phyloP scores from a whole-genome alignment of 1,140 invertebrate species.

The Calycopis cecrops region DNA sequence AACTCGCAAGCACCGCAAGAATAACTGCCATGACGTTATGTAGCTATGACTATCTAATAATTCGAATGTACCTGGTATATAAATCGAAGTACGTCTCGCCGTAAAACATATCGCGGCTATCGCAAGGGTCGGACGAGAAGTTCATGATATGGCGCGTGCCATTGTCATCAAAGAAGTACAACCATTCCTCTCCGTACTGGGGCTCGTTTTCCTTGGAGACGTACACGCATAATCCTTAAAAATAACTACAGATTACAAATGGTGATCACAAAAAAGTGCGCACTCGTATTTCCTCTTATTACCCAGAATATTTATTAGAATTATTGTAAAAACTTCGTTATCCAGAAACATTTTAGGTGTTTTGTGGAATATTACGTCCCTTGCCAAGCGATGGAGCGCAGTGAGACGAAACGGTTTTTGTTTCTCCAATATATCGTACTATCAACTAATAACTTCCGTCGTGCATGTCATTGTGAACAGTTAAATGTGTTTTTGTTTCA shows the following conservation, averaged over 20 bases:
- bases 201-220: conserved; percentile 24
- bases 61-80: conserved; percentile 46
- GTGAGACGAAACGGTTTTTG: background rate
- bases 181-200: conserved; percentile 42
- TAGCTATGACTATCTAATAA: background rate
- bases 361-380: too few species aligned
- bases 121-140: conserved; percentile 41
- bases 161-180: conserved; percentile 45
- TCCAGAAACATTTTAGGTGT: too few species aligned
- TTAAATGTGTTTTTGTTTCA: conserved; percentile 4
- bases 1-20: too few species aligned
- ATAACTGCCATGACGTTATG: background rate
- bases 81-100: conserved; percentile 53
- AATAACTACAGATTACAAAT: background rate
- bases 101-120: conserved; percentile 34
- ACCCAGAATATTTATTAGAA: background rate
- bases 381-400: background rate
- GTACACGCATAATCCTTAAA: conserved; percentile 14
- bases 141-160: conserved; percentile 40
- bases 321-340: too few species aligned
- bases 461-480: conserved; percentile 11
- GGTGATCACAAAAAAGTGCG: too few species aligned
- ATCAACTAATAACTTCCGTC: conserved; percentile 24
- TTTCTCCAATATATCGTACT: conserved; percentile 6
- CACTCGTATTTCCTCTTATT: background rate